Base-by-base conservation (phyloP, 2,113 vertebrate species). In the Psittacula cyanocephala region DNA sequence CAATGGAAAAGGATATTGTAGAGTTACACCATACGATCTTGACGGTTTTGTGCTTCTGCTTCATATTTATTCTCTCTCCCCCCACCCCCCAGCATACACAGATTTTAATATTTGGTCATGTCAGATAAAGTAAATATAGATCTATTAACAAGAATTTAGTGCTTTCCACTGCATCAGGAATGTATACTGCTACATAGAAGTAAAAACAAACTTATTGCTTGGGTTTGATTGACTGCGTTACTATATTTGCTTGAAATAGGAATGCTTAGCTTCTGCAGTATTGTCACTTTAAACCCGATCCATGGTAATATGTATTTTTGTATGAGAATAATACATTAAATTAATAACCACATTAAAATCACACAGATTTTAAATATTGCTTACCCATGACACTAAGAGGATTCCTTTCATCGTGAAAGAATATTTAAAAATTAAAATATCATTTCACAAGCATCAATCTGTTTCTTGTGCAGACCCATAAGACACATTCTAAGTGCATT, bases 361-460 rank as follows among this genome's bases (percentile, higher is more conserved):
- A 80, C 92, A 93, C 53, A 88, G 88, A 92, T 96, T 96, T 96
- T 91, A 97, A 97, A 94, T 95, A 89, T 78, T 94, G 79, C 93
- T 97, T 81, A 93, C 57, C 63, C 85, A 77, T 90, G 85, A 70
- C 65, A 89, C 69, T 91, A 94, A 91, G 60, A 91, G 70, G 81
- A 65, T 84, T 83, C 43, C 68, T 80, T 96, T 87, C 90, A 91
- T 94, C 91, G 78, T 64, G 59, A 91, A 95, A 96, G 95, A 96
- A 91, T 95, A 92, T 93, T 96, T 97, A 92, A 97, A 97, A 97
- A 97, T 96, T 96, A 93, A 97, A 96, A 95, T 94, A 97, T 85
- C 35, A 93, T 95, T 96, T 94, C 72, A 81, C 81, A 37, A 95
- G 39, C 90, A 89, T 97, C 96, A 95, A 91, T 97, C 92, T 97